Conservation (phyloP, 2,888 invertebrate genomes). For the Adineta ricciae region DNA sequence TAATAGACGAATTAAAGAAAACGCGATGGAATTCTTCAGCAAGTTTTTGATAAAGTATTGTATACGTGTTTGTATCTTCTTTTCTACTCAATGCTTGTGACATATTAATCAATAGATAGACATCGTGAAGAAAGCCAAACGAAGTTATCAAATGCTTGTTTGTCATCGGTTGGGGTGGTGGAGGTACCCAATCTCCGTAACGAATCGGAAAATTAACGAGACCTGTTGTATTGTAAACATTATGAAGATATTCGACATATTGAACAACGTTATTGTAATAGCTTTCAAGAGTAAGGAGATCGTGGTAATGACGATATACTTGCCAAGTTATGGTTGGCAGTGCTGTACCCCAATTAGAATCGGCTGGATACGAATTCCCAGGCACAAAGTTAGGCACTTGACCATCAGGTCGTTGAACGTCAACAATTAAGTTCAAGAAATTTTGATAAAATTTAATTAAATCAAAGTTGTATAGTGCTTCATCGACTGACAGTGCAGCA, state of each 20-base stretch:
- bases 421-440: not conserved
- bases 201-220: not conserved
- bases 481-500: not conserved
- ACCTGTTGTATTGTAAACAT: not conserved
- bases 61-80: not conserved
- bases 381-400: not conserved
- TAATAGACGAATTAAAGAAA: not conserved
- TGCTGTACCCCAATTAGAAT: constrained; percentile 1
- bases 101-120: not conserved
- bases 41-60: not conserved
- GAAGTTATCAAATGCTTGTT: not conserved
- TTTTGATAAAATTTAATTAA: not conserved
- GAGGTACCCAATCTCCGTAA: not conserved
- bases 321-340: constrained; percentile 8
- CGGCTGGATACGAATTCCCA: not conserved
- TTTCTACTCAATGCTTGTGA: not conserved
- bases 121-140: constrained; percentile 11
- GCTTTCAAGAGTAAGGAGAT: not conserved
- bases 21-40: not conserved
- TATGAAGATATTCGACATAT: not conserved
- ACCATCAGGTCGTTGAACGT: not conserved
- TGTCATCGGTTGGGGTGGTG: not conserved
- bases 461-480: constrained; percentile 10
- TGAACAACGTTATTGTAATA: not conserved
- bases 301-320: not conserved